A percentile compares a stretch with the other conserved stretches of the same genome.
Conservation (phyloP, 1,140 invertebrate genomes). For the Hylaeus anthracinus region DNA sequence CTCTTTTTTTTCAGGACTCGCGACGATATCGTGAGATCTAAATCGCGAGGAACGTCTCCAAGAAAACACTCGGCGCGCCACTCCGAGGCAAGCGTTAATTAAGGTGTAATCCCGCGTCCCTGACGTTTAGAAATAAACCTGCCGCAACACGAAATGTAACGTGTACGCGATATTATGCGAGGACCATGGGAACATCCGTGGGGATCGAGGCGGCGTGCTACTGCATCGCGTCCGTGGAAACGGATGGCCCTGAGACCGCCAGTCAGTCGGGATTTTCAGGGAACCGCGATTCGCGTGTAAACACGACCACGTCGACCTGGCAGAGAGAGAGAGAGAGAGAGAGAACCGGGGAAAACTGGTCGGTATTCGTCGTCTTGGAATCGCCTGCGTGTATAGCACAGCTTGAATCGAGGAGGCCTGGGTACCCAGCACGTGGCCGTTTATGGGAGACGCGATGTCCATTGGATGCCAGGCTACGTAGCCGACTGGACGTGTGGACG, state of each 20-base stretch:
- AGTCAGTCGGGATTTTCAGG: slow-evolving; percentile 30
- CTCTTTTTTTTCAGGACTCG: too few relatives aligned
- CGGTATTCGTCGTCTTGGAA: slow-evolving; percentile 30
- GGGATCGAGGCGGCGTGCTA: not conserved
- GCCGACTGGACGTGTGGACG: slow-evolving; percentile 52
- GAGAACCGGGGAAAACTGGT: slow-evolving; percentile 42
- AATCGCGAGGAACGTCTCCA: not conserved
- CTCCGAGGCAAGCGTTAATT: slow-evolving; percentile 11
- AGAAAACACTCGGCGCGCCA: too few relatives aligned
- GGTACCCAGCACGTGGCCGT: slow-evolving; percentile 65
- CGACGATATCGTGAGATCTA: not conserved
- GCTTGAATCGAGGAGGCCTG: slow-evolving; percentile 39
- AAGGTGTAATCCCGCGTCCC: not conserved
- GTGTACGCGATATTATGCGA: slow-evolving; percentile 16
- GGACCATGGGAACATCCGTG: slow-evolving; percentile 47
- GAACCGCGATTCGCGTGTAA: slow-evolving; percentile 9
- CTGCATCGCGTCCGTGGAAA: slow-evolving; percentile 45
- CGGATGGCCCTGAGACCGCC: slow-evolving; percentile 29
- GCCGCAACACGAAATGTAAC: not conserved
- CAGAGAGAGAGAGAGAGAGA: not conserved
- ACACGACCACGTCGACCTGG: slow-evolving; percentile 8
- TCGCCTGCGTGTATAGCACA: slow-evolving; percentile 13
- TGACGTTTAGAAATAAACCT: slow-evolving; percentile 12
- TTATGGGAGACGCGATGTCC: slow-evolving; percentile 66
- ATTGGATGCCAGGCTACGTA: slow-evolving; percentile 49